Percentiles rank a stretch among this genome's conserved stretches.
Evolutionary conservation across 2,888 invertebrate species (phyloP).

Genomic region (Hesperia comma): DNA sequence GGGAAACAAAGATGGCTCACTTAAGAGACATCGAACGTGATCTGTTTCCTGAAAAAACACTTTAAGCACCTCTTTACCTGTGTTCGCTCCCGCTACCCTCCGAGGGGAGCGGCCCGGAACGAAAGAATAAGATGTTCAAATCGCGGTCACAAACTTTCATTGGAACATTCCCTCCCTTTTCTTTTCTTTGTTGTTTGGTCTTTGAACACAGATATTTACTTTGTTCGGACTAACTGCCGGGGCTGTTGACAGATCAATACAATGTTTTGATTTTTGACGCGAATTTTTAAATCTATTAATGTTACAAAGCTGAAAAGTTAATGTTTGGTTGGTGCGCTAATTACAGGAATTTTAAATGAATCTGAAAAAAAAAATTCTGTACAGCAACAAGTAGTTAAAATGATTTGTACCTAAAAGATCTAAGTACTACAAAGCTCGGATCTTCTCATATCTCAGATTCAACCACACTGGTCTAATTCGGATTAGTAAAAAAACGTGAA

Average conservation of each 20-base stretch:
- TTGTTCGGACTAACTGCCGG: conserved; percentile 8
- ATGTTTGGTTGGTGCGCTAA: too few relatives aligned
- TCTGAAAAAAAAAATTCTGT: too few relatives aligned
- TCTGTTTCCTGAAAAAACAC: conserved; percentile 78
- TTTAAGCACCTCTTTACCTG: conserved; percentile 53
- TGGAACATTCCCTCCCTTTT: conserved; percentile 47
- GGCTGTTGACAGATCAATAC: conserved; percentile 8
- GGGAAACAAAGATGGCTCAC: conserved; percentile 77
- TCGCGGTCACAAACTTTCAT: conserved; percentile 68
- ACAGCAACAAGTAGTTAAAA: too few relatives aligned
- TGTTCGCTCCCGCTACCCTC: conserved; percentile 50
- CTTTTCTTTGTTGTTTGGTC: conserved; percentile 47
- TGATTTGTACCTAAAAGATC: too few relatives aligned
- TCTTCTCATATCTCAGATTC: too few relatives aligned
- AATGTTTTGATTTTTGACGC: background rate
- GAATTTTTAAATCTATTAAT: background rate
- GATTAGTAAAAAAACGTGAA: too few relatives aligned
- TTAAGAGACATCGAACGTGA: conserved; percentile 79
- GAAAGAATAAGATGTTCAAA: conserved; percentile 70
- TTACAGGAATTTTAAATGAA: too few relatives aligned
- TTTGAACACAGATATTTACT: conserved; percentile 23
- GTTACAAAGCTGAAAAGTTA: too few relatives aligned
- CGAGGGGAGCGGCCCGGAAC: conserved; percentile 73
- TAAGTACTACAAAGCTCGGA: too few relatives aligned
- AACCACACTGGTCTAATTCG: too few relatives aligned